These are phyloP conservation scores for Phenganax stokvisi DNA, from an alignment of 92 coral and sea anemone species.

Conservation along the genomic window DNA sequence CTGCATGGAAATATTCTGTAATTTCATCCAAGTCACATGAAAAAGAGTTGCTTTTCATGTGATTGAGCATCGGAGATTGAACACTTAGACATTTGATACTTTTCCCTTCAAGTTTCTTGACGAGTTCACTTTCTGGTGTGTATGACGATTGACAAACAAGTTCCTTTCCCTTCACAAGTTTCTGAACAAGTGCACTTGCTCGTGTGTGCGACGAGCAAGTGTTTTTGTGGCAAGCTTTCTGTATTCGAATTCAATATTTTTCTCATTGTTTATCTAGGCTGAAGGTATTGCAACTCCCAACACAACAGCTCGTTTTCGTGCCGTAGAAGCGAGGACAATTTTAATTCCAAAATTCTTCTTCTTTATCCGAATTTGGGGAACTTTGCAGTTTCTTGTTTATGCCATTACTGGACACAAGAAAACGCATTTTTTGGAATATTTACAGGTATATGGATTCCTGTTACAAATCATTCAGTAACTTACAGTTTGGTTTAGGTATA, in stretches of 20 bases:
- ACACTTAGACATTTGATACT: too few relatives aligned
- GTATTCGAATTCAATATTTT: too few relatives aligned
- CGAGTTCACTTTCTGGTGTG: not conserved
- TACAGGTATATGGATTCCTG: not conserved
- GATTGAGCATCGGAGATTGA: not conserved
- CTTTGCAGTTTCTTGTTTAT: slow-evolving; percentile 13
- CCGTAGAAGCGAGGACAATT: slow-evolving; percentile 14
- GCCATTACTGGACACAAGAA: not conserved
- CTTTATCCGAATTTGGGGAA: slow-evolving; percentile 26
- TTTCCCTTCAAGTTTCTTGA: not conserved
- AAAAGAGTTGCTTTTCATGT: not conserved
- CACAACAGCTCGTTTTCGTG: slow-evolving; percentile 21
- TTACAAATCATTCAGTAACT: not conserved
- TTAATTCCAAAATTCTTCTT: slow-evolving; percentile 11
- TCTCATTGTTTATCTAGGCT: not conserved
- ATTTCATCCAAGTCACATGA: too few relatives aligned
- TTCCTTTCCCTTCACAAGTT: too few relatives aligned
- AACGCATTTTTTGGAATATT: not conserved
- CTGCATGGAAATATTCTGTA: too few relatives aligned
- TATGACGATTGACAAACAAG: too few relatives aligned
- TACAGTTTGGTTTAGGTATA: not conserved
- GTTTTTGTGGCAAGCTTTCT: too few relatives aligned
- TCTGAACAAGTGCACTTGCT: too few relatives aligned
- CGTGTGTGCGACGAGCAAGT: too few relatives aligned
- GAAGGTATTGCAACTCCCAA: not conserved